Conservation (phyloP, 1,140 invertebrate genomes). For the Idris sp. region DNA sequence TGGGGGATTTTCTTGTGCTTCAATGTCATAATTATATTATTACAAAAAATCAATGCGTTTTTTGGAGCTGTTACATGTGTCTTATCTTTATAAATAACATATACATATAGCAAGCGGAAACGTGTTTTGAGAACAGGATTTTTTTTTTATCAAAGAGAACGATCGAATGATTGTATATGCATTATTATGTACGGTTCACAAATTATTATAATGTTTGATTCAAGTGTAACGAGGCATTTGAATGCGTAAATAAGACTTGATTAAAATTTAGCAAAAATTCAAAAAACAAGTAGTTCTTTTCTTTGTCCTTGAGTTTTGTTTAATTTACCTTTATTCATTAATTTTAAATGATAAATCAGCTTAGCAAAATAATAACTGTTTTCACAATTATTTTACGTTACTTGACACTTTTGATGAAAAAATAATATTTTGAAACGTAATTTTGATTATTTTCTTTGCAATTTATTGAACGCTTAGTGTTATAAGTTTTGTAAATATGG, state of each 20-base stretch:
- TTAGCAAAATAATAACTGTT: too few species aligned
- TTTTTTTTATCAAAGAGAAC: conserved; percentile 24
- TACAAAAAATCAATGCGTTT: conserved; percentile 16
- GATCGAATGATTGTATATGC: conserved; percentile 25
- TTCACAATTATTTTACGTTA: too few species aligned
- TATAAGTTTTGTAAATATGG: too few species aligned
- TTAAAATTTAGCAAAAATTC: conserved; percentile 47
- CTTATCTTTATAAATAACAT: conserved; percentile 12
- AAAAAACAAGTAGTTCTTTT: background rate
- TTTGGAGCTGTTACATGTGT: background rate
- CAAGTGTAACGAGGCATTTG: conserved; percentile 43
- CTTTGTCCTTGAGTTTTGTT: background rate
- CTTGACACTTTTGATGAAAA: too few species aligned
- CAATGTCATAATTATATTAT: conserved; percentile 3
- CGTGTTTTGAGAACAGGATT: conserved; percentile 1
- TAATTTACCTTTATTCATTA: background rate
- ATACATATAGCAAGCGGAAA: background rate
- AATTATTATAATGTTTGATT: conserved; percentile 39
- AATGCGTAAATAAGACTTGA: conserved; percentile 51
- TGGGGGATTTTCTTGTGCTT: conserved; percentile 6
- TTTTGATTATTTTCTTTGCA: too few species aligned
- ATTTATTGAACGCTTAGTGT: too few species aligned
- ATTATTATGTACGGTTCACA: conserved; percentile 21
- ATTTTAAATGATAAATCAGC: too few species aligned
- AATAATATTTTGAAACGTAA: too few species aligned